Evolutionary conservation across 2,797 vertebrate genomes (phyloP).

Genomic region (Petrocephalus sullivani): DNA sequence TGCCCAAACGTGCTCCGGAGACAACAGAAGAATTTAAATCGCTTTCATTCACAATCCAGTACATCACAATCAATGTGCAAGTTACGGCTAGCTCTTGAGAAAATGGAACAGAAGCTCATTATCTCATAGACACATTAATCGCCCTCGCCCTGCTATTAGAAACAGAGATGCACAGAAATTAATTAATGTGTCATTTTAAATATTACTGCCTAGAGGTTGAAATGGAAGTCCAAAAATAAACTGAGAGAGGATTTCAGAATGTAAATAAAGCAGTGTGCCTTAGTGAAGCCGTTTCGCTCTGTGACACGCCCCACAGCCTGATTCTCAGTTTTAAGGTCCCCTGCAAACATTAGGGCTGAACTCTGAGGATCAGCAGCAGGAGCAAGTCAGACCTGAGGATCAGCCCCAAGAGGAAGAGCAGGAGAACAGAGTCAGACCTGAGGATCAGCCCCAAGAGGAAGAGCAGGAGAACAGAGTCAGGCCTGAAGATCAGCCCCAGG

Average conservation of each 20-base stretch:
- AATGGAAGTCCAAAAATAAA: background rate
- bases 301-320: background rate
- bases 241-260: background rate
- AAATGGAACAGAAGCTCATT: background rate
- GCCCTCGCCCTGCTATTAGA: background rate
- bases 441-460: too few species aligned
- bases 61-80: background rate
- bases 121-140: background rate
- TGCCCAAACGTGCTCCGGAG: background rate
- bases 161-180: background rate
- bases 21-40: background rate
- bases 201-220: background rate
- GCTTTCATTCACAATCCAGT: background rate
- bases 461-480: too few species aligned
- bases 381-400: too few species aligned
- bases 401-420: too few species aligned
- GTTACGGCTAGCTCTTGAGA: background rate
- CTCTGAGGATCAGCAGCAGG: too few species aligned
- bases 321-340: background rate
- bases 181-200: background rate
- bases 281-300: background rate
- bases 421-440: too few species aligned
- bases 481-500: too few species aligned
- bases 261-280: conserved; percentile 1
- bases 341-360: too few species aligned